Conservation (phyloP, 2,797 vertebrate genomes). For the Chlorospingus semifuscus region DNA sequence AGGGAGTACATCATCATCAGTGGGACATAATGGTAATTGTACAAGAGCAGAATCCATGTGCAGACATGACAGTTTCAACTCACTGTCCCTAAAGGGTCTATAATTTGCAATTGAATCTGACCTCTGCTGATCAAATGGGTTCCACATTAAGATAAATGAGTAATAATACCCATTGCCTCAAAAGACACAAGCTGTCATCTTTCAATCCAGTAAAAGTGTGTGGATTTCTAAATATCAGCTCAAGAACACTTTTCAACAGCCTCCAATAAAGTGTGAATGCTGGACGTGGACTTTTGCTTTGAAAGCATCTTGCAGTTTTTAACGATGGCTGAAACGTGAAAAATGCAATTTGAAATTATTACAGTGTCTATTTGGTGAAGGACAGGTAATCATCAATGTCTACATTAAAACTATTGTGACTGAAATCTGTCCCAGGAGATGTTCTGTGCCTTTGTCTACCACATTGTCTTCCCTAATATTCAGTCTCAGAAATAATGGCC, state of each 20-base stretch:
- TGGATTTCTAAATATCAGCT: background rate
- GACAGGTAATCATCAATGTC: constrained; percentile 21
- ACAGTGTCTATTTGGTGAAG: background rate
- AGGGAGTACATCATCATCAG: background rate
- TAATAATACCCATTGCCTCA: background rate
- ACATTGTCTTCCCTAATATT: background rate
- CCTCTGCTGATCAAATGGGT: background rate
- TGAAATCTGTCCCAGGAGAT: constrained; percentile 28
- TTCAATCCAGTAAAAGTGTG: background rate
- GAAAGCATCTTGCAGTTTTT: background rate
- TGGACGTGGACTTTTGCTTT: background rate
- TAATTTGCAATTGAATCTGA: background rate
- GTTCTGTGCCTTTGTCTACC: background rate
- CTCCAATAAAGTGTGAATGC: background rate
- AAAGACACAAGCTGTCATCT: background rate
- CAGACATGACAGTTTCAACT: background rate
- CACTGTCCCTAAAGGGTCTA: background rate
- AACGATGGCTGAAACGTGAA: background rate
- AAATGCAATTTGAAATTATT: constrained; percentile 28
- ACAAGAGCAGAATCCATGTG: background rate
- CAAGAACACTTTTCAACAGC: background rate
- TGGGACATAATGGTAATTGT: background rate
- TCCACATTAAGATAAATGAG: background rate
- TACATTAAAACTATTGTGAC: background rate
- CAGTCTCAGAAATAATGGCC: constrained; percentile 15